These are phyloP conservation scores for Callinectes sapidus DNA, from an alignment of 2,888 invertebrate species.

Conservation along the genomic window DNA sequence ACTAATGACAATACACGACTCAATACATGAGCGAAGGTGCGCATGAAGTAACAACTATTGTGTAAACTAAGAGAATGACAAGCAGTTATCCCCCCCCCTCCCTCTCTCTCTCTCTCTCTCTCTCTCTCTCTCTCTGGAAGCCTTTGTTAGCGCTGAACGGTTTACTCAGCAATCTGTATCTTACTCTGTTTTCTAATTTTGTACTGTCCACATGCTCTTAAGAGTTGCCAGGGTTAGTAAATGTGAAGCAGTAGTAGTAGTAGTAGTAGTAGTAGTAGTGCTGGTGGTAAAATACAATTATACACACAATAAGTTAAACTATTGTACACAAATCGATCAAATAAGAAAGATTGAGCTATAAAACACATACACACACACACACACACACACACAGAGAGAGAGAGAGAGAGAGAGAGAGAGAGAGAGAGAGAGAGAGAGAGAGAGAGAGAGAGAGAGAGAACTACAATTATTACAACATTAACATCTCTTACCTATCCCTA, in stretches of 20 bases:
- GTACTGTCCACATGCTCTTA: too few relatives aligned
- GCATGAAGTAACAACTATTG: too few relatives aligned
- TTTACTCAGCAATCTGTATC: neutral
- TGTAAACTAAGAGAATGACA: neutral
- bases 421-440: neutral
- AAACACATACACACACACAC: too few relatives aligned
- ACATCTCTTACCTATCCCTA: constrained; percentile 79
- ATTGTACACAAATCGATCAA: neutral
- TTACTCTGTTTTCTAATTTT: too few relatives aligned
- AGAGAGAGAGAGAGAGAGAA: too few relatives aligned
- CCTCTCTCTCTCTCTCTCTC: neutral
- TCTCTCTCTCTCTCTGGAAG: too few relatives aligned
- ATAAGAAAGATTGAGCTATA: neutral
- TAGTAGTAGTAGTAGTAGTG: neutral
- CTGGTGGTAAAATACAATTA: neutral
- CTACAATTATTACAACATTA: too few relatives aligned
- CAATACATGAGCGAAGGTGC: too few relatives aligned
- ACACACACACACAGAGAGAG: too few relatives aligned
- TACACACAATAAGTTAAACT: neutral
- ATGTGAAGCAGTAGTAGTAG: neutral
- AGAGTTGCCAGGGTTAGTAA: too few relatives aligned
- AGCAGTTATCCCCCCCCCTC: neutral
- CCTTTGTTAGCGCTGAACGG: too few relatives aligned
- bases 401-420: neutral
- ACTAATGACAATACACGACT: too few relatives aligned